These are phyloP conservation scores for Cottoperca gobio DNA, from an alignment of 2,797 vertebrate species.

Conservation along the genomic window DNA sequence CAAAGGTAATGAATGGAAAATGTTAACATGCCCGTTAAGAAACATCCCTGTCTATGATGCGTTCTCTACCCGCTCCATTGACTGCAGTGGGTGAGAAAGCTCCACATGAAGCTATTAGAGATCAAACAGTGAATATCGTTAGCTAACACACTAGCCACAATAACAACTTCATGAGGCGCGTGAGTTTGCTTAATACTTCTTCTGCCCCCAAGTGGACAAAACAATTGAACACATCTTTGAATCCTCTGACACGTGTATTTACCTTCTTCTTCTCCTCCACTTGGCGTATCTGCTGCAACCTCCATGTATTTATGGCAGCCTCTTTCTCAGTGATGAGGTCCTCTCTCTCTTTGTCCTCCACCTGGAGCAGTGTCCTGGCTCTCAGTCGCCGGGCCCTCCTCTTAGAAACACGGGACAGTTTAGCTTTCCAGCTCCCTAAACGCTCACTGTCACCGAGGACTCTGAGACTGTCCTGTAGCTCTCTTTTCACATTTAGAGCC, in stretches of 20 bases:
- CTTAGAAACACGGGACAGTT: constrained; percentile 71
- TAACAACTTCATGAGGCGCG: too few relatives aligned
- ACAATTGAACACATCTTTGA: background rate
- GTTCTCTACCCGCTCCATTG: too few relatives aligned
- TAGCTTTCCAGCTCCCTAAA: constrained; percentile 70
- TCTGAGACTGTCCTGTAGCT: constrained; percentile 65
- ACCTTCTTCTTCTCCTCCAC: constrained; percentile 93
- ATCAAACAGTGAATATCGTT: too few relatives aligned
- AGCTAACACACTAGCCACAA: too few relatives aligned
- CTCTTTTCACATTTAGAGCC: constrained; percentile 57
- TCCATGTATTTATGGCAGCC: constrained; percentile 89
- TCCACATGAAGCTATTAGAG: too few relatives aligned
- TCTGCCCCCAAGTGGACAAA: background rate
- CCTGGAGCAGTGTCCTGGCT: constrained; percentile 61
- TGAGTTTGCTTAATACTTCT: background rate
- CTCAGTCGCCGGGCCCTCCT: constrained; percentile 82
- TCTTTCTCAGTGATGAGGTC: constrained; percentile 82
- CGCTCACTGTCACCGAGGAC: constrained; percentile 66
- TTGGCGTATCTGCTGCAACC: constrained; percentile 87
- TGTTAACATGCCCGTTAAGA: background rate
- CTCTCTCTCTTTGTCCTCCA: constrained; percentile 76
- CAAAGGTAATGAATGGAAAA: background rate
- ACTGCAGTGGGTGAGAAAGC: too few relatives aligned
- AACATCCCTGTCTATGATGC: background rate
- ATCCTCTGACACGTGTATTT: background rate